phyloP scores from a whole-genome alignment of 2,113 vertebrate species.

The Azemiops feae region DNA sequence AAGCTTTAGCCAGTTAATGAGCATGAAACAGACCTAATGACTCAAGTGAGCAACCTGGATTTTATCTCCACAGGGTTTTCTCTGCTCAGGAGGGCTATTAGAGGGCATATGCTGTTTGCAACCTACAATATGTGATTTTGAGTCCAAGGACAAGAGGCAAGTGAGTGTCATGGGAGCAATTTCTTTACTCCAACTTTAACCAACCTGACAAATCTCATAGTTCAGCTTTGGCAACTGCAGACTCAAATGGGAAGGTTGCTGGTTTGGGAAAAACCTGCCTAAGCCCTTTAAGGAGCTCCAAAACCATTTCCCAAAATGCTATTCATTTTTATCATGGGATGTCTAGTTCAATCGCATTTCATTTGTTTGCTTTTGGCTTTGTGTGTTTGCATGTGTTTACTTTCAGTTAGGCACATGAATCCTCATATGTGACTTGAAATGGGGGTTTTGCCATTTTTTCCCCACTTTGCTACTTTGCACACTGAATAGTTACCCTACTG shows the following conservation, averaged over 20 bases:
- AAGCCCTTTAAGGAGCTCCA: not conserved
- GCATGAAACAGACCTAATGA: not conserved
- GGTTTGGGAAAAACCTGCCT: not conserved
- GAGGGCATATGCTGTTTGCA: not conserved
- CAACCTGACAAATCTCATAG: not conserved
- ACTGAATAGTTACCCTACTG: not conserved
- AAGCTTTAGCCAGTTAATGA: constrained; percentile 15
- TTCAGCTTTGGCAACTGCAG: not conserved
- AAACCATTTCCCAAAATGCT: not conserved
- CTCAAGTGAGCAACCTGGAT: constrained; percentile 4
- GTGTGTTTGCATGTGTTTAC: not conserved
- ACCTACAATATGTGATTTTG: not conserved
- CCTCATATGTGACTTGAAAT: not conserved
- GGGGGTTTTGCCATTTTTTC: not conserved
- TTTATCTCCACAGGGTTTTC: not conserved
- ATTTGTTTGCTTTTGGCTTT: not conserved
- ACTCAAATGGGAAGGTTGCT: not conserved
- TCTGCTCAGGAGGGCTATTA: not conserved
- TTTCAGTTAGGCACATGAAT: not conserved
- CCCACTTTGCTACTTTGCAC: not conserved
- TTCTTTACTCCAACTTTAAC: not conserved
- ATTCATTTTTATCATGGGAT: not conserved
- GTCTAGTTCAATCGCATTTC: not conserved
- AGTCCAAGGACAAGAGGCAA: not conserved
- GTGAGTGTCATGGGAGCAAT: not conserved